These are phyloP conservation scores for Pandion haliaetus DNA, from an alignment of 2,113 vertebrate genomes.

Conservation along the genomic window DNA sequence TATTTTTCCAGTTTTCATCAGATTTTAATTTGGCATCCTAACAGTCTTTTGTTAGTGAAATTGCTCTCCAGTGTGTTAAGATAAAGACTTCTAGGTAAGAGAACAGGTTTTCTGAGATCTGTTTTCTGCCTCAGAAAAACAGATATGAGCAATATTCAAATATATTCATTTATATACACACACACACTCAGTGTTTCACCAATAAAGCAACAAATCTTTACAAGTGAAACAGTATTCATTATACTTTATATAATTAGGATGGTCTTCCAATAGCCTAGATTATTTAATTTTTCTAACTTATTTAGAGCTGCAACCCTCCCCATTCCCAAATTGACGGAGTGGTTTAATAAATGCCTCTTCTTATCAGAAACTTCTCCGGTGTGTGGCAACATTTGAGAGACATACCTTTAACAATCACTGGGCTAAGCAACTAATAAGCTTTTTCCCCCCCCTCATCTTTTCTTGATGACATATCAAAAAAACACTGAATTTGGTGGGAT, in stretches of 20 bases:
- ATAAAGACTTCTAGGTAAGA: slow-evolving; percentile 13
- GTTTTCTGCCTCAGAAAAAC: neutral
- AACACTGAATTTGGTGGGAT: rapidly evolving
- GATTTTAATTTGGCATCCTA: slow-evolving; percentile 50
- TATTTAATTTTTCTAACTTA: neutral
- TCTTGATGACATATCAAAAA: neutral
- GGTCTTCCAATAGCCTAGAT: neutral
- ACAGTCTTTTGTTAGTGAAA: slow-evolving; percentile 15
- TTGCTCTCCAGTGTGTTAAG: neutral
- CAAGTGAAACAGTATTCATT: neutral
- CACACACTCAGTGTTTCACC: neutral
- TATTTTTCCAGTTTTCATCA: slow-evolving; percentile 22
- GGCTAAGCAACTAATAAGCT: neutral
- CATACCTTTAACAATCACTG: rapidly evolving
- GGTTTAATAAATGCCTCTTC: neutral
- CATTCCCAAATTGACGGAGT: neutral
- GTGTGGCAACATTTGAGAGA: neutral
- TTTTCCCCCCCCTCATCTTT: neutral
- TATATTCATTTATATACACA: neutral
- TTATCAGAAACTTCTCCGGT: neutral
- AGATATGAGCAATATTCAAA: neutral
- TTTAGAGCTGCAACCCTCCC: neutral
- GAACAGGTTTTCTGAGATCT: neutral
- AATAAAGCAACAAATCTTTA: neutral
- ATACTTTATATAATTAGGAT: neutral